A percentile compares a stretch with the other conserved stretches of the same genome.
These are phyloP conservation scores for Ooceraea biroi DNA, from an alignment of 1,140 invertebrate genomes.

Conservation along the genomic window DNA sequence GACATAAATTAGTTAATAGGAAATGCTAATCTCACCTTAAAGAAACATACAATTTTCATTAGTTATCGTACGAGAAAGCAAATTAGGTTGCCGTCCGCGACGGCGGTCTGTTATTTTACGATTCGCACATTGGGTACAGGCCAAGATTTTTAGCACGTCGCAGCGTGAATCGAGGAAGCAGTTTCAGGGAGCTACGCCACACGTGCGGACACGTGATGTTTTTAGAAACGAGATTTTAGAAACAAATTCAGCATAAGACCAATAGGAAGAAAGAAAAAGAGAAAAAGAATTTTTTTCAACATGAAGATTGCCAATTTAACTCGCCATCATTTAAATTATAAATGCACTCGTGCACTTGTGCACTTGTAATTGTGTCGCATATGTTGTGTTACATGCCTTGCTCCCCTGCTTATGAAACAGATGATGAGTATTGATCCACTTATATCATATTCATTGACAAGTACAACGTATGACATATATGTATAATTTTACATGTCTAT, in stretches of 20 bases:
- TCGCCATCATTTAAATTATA: background rate
- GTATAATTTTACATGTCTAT: no score
- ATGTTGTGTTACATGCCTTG: background rate
- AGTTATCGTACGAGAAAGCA: constrained; percentile 64
- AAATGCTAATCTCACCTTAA: background rate
- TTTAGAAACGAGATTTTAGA: constrained; percentile 52
- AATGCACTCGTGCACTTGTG: background rate
- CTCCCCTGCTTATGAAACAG: background rate
- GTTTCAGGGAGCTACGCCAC: constrained; percentile 44
- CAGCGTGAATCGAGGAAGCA: constrained; percentile 64
- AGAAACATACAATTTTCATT: constrained; percentile 7
- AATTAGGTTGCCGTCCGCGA: constrained; percentile 67
- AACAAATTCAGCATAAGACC: constrained; percentile 13
- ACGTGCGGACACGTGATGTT: constrained; percentile 57
- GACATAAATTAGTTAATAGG: constrained; percentile 1
- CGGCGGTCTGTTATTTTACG: constrained; percentile 74
- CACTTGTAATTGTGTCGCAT: background rate
- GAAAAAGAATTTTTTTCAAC: background rate
- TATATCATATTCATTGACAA: no score
- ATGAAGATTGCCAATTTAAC: background rate
- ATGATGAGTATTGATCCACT: no score
- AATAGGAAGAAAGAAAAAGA: background rate
- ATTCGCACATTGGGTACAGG: constrained; percentile 70
- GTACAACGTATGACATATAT: no score
- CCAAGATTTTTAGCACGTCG: constrained; percentile 76